Conservation (phyloP, 64 coral and sea anemone species). For the Montipora cactus region DNA sequence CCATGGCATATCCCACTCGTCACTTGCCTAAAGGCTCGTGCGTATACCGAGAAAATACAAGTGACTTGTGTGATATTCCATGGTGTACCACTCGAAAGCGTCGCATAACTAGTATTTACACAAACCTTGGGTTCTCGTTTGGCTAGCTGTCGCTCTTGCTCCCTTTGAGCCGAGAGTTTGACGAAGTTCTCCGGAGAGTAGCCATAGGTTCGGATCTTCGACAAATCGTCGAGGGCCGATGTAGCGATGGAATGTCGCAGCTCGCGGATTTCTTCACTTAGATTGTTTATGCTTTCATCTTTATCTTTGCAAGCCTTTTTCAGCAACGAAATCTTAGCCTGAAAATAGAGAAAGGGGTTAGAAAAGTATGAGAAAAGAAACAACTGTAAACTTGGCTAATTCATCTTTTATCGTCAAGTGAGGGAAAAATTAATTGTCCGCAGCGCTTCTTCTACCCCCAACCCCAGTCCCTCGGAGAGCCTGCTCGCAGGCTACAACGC, state of each 20-base stretch:
- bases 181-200: conserved; percentile 83
- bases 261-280: conserved; percentile 89
- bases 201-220: conserved; percentile 86
- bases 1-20: no score
- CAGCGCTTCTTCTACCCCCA: no score
- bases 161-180: conserved; percentile 62
- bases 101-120: neutral
- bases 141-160: conserved; percentile 30
- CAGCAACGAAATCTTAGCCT: conserved; percentile 91
- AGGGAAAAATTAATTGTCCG: no score
- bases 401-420: no score
- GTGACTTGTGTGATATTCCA: no score
- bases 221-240: conserved; percentile 90
- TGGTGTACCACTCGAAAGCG: no score
- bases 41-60: no score
- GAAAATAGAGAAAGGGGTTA: neutral
- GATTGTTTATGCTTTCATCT: conserved; percentile 82
- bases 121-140: conserved; percentile 25
- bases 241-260: conserved; percentile 91
- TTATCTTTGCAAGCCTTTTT: conserved; percentile 98
- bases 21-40: no score
- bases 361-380: neutral
- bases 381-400: no score
- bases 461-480: no score
- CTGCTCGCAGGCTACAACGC: no score